A percentile compares a stretch with the other conserved stretches of the same genome.
phyloP scores from a whole-genome alignment of 2,888 invertebrate species.

The Sipha maydis region DNA sequence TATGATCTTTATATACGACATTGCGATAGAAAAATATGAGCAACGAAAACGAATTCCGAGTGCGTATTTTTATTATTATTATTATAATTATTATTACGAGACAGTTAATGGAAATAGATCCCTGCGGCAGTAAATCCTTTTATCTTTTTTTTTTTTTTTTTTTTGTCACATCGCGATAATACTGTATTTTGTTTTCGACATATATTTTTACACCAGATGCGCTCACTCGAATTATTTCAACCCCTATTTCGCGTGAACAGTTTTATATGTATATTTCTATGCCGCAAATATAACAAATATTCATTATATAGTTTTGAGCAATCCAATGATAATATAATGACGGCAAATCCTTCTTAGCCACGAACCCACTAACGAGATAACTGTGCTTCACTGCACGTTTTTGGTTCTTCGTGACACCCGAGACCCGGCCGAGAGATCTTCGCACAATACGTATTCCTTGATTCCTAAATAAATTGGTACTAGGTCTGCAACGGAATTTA shows the following conservation, averaged over 20 bases:
- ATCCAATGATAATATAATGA: not conserved
- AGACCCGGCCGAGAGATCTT: not conserved
- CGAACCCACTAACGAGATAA: not conserved
- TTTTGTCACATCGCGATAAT: not conserved
- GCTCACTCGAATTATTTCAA: not conserved
- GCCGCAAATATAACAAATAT: not conserved
- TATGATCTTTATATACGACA: too few species aligned
- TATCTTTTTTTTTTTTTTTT: not conserved
- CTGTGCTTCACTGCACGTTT: not conserved
- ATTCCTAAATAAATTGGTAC: not conserved
- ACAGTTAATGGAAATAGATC: slow-evolving; percentile 6
- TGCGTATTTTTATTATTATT: not conserved
- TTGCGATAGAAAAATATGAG: too few species aligned
- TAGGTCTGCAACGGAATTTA: not conserved
- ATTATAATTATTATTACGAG: not conserved
- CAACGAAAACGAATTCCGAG: not conserved
- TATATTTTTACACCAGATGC: not conserved
- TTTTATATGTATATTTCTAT: not conserved
- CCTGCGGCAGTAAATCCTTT: not conserved
- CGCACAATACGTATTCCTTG: not conserved
- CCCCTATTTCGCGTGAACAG: not conserved
- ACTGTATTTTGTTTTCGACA: not conserved
- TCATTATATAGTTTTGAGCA: not conserved
- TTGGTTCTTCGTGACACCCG: not conserved
- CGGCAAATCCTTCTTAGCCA: not conserved